These are phyloP conservation scores for Panulirus ornatus DNA, from an alignment of 1,140 invertebrate species.

Conservation along the genomic window DNA sequence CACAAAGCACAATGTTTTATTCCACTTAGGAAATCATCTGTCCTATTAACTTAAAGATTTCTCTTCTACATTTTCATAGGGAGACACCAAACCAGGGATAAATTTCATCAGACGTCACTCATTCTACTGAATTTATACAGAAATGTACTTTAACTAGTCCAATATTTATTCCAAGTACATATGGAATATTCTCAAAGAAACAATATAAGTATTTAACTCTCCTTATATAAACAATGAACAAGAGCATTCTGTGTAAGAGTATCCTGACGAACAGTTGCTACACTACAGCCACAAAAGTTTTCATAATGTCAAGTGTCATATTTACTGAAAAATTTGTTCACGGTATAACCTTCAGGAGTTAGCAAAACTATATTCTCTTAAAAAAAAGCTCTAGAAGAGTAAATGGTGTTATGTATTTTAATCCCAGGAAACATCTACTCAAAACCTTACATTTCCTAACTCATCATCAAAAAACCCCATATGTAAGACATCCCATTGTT, in stretches of 20 bases:
- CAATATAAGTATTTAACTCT: constrained; percentile 25
- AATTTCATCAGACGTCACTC: constrained; percentile 31
- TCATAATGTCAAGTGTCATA: neutral
- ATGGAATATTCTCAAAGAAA: constrained; percentile 35
- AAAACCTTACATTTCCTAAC: neutral
- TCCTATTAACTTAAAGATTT: constrained; percentile 48
- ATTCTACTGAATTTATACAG: constrained; percentile 22
- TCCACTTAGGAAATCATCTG: constrained; percentile 57
- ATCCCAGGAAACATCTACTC: neutral
- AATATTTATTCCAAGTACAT: constrained; percentile 35
- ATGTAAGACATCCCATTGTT: neutral
- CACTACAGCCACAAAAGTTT: constrained; percentile 1
- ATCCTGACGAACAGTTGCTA: constrained; percentile 10
- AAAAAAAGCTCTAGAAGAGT: neutral
- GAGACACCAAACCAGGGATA: constrained; percentile 56
- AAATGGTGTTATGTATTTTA: neutral
- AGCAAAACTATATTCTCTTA: neutral
- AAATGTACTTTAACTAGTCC: constrained; percentile 36
- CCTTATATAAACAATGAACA: constrained; percentile 36
- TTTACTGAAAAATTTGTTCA: neutral
- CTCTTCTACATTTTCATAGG: constrained; percentile 41
- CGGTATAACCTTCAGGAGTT: neutral
- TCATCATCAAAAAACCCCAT: neutral
- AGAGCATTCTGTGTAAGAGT: constrained; percentile 37
- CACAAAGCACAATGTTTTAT: constrained; percentile 64